Conservation (phyloP, 2,888 invertebrate species). For the Acanthacorydalis orientalis region DNA sequence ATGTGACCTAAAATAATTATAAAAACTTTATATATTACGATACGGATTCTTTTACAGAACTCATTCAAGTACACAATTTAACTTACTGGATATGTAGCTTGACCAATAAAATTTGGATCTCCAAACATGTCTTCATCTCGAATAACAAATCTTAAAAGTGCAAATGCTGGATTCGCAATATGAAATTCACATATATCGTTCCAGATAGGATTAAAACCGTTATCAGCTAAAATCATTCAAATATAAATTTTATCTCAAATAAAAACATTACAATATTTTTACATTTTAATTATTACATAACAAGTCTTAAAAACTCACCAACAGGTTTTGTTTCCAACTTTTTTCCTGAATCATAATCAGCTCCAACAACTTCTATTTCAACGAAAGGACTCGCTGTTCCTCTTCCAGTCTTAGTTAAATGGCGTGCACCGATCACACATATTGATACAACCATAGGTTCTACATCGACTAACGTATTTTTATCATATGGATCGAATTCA, state of each 20-base stretch:
- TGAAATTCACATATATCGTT: constrained; percentile 74
- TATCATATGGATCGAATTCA: constrained; percentile 62
- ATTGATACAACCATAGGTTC: constrained; percentile 49
- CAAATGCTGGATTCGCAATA: constrained; percentile 64
- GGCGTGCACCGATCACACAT: constrained; percentile 75
- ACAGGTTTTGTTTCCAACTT: constrained; percentile 76
- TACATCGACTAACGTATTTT: constrained; percentile 36
- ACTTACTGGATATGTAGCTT: constrained; percentile 77
- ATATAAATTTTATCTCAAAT: not conserved
- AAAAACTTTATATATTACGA: not conserved
- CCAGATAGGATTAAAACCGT: constrained; percentile 90
- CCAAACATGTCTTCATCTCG: constrained; percentile 97
- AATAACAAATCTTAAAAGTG: constrained; percentile 71
- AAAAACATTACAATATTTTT: not conserved
- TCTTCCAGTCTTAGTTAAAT: constrained; percentile 70
- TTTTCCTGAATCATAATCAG: constrained; percentile 68
- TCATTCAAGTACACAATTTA: not conserved
- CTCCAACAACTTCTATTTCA: constrained; percentile 78
- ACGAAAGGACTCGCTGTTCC: constrained; percentile 83
- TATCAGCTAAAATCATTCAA: constrained; percentile 46
- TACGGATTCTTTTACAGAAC: not conserved
- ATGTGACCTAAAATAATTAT: constrained; percentile 32
- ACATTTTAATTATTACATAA: not conserved
- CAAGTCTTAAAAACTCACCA: constrained; percentile 34
- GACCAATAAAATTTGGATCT: constrained; percentile 90